Conservation (phyloP, 2,797 vertebrate species). For the Rhinogobio ventralis region DNA sequence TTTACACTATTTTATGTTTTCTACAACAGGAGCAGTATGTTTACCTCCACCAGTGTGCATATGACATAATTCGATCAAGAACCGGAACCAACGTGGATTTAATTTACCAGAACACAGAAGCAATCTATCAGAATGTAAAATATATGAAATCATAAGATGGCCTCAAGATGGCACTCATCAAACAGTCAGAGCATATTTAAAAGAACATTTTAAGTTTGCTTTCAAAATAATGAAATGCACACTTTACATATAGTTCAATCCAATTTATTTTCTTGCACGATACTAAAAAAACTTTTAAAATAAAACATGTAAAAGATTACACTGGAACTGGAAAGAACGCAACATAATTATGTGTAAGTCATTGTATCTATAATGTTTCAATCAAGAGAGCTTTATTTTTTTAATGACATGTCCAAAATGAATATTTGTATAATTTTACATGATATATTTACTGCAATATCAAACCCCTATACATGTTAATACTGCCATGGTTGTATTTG, state of each 20-base stretch:
- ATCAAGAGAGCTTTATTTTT: conserved; percentile 38
- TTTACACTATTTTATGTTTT: conserved; percentile 17
- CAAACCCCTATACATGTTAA: neutral
- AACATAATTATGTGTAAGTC: neutral
- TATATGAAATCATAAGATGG: conserved; percentile 56
- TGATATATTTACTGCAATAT: neutral
- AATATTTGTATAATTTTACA: neutral
- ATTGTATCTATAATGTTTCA: conserved; percentile 12
- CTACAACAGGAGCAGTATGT: conserved; percentile 90
- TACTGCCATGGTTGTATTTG: neutral
- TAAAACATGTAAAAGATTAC: neutral
- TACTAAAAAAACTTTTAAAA: neutral
- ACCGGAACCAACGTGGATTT: conserved; percentile 85
- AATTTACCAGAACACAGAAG: conserved; percentile 92
- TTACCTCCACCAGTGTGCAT: conserved; percentile 93
- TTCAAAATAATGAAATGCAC: neutral
- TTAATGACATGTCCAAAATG: neutral
- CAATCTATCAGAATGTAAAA: conserved; percentile 89
- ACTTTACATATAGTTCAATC: neutral
- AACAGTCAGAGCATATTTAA: neutral
- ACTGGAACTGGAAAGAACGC: conserved; percentile 14
- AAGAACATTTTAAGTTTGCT: neutral
- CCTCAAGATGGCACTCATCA: conserved; percentile 41
- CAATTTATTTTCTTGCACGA: conserved; percentile 1
- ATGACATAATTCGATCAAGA: conserved; percentile 92